These are phyloP conservation scores for Barbus barbus DNA, from an alignment of 2,113 vertebrate genomes.

Conservation along the genomic window DNA sequence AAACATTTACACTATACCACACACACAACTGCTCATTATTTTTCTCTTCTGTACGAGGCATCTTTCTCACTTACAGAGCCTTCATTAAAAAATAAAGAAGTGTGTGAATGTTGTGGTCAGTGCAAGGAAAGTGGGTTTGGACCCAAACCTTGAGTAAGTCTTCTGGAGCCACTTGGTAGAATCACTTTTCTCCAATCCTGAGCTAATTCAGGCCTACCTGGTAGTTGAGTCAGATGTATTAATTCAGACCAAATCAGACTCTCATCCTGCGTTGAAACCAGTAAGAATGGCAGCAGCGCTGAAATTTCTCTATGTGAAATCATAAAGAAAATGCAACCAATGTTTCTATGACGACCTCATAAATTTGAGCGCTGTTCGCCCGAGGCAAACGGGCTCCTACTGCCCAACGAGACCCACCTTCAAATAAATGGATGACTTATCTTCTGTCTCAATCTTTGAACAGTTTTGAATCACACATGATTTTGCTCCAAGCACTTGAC, in stretches of 20 bases:
- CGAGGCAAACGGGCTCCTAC: not conserved
- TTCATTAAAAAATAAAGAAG: conserved; percentile 28
- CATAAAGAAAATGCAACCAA: conserved; percentile 2
- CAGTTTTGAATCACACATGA: not conserved
- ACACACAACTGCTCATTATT: conserved; percentile 14
- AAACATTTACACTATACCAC: too few species aligned
- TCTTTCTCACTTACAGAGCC: conserved; percentile 5
- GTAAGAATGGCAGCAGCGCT: not conserved
- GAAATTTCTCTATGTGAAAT: not conserved
- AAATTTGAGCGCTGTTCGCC: not conserved
- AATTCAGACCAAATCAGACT: not conserved
- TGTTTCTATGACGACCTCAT: conserved; percentile 12
- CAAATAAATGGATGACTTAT: not conserved
- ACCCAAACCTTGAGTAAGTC: not conserved
- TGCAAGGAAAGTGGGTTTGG: not conserved
- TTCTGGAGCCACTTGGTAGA: not conserved
- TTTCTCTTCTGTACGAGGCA: conserved; percentile 14
- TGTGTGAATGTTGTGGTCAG: conserved; percentile 5
- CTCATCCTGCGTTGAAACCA: not conserved
- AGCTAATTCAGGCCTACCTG: not conserved
- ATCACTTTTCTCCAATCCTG: not conserved
- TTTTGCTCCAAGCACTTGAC: conserved; percentile 7
- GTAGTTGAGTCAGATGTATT: not conserved
- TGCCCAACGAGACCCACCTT: conserved; percentile 9
- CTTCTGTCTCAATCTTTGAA: conserved; percentile 14